phyloP scores from a whole-genome alignment of 2,113 vertebrate genomes.

The Chrysemys picta region DNA sequence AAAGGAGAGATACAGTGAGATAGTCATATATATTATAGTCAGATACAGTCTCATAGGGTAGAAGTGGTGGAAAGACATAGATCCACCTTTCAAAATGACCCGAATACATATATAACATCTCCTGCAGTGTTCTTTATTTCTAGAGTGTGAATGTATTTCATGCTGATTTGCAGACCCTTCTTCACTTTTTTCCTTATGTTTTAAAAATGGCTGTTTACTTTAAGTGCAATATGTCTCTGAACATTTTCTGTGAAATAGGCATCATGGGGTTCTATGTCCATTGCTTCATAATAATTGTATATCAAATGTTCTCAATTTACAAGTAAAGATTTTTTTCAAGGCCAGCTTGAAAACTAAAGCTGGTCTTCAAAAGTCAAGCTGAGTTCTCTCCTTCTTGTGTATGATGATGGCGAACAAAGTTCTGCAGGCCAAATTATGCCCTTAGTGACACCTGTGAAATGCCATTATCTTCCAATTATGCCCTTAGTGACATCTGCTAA shows the following conservation, averaged over 20 bases:
- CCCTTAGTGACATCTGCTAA: not conserved
- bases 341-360: not conserved
- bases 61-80: not conserved
- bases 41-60: not conserved
- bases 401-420: accelerated
- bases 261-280: not conserved
- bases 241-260: not conserved
- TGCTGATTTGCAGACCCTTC: not conserved
- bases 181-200: not conserved
- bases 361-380: accelerated
- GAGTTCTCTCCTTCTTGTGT: not conserved
- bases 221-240: not conserved
- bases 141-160: not conserved
- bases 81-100: not conserved
- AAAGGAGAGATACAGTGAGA: not conserved
- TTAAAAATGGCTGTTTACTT: not conserved
- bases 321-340: not conserved
- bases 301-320: not conserved
- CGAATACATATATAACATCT: not conserved
- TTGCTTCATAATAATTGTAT: not conserved
- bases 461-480: not conserved
- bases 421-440: not conserved
- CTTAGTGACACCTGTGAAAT: not conserved
- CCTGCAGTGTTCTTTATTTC: accelerated
- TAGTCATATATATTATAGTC: not conserved